A percentile compares a stretch with the other conserved stretches of the same genome.
Evolutionary conservation across 2,113 vertebrate genomes (phyloP).

Genomic region (Pao palembangensis): DNA sequence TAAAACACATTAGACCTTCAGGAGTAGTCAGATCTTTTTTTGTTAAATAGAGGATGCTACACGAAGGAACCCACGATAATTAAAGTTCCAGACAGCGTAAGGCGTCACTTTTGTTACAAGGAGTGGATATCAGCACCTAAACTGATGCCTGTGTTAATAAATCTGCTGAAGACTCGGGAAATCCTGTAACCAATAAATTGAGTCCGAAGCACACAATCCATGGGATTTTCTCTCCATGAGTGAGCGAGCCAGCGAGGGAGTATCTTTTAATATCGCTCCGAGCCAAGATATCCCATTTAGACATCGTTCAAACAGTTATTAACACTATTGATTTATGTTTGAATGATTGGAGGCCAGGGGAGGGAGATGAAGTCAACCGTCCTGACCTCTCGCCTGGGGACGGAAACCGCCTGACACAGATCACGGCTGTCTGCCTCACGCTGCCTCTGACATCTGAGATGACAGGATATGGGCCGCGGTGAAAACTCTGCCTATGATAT

Average conservation of each 20-base stretch:
- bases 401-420: constrained; percentile 71
- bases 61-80: background rate
- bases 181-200: constrained; percentile 16
- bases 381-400: constrained; percentile 72
- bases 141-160: constrained; percentile 7
- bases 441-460: constrained; percentile 67
- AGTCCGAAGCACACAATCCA: constrained; percentile 27
- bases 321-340: constrained; percentile 82
- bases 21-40: too few species aligned
- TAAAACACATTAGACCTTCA: too few species aligned
- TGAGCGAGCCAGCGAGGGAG: constrained; percentile 37
- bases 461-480: constrained; percentile 53
- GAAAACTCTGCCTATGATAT: constrained; percentile 49
- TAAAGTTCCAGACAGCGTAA: background rate
- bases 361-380: constrained; percentile 74
- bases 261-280: constrained; percentile 69
- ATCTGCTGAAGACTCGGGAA: background rate
- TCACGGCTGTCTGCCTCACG: constrained; percentile 63
- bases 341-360: constrained; percentile 76
- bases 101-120: constrained; percentile 3
- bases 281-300: constrained; percentile 77
- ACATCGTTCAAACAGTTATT: constrained; percentile 79
- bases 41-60: constrained; percentile 4
- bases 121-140: constrained; percentile 4
- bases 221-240: constrained; percentile 31